Evolutionary conservation across 2,888 invertebrate genomes (phyloP).

Genomic region (Julus scandinavius): DNA sequence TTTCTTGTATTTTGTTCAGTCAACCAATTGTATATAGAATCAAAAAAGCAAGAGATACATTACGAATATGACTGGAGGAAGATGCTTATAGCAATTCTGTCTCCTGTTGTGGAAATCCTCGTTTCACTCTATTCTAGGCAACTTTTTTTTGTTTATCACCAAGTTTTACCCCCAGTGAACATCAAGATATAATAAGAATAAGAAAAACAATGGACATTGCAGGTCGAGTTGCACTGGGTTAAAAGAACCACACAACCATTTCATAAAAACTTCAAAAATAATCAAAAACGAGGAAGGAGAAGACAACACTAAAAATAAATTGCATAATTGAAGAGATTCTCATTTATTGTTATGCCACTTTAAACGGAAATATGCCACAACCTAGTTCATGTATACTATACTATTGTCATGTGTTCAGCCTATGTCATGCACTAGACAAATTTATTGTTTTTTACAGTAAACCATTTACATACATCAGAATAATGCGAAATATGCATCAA

Average conservation of each 20-base stretch:
- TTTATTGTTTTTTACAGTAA: neutral
- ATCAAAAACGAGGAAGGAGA: neutral
- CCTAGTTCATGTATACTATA: too few species aligned
- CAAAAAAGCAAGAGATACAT: constrained; percentile 37
- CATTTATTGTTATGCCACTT: neutral
- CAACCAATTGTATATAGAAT: constrained; percentile 25
- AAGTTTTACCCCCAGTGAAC: constrained; percentile 22
- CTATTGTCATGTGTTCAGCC: too few species aligned
- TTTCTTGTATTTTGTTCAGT: constrained; percentile 31
- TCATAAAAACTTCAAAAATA: neutral
- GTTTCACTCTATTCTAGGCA: neutral
- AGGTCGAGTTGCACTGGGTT: neutral
- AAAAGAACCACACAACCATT: neutral
- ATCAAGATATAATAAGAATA: constrained; percentile 7
- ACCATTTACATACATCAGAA: too few species aligned
- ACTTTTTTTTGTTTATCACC: constrained; percentile 39
- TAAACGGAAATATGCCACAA: neutral
- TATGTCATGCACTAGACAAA: neutral
- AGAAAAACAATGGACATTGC: neutral
- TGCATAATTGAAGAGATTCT: neutral
- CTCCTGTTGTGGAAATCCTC: constrained; percentile 2
- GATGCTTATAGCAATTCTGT: neutral
- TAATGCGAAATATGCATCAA: too few species aligned
- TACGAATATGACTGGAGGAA: constrained; percentile 19
- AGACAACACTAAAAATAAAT: neutral